Evolutionary conservation across 2,888 invertebrate genomes (phyloP), one percentile per base, ranked within the genome.

Genomic region (Drosophila subsilvestris): DNA sequence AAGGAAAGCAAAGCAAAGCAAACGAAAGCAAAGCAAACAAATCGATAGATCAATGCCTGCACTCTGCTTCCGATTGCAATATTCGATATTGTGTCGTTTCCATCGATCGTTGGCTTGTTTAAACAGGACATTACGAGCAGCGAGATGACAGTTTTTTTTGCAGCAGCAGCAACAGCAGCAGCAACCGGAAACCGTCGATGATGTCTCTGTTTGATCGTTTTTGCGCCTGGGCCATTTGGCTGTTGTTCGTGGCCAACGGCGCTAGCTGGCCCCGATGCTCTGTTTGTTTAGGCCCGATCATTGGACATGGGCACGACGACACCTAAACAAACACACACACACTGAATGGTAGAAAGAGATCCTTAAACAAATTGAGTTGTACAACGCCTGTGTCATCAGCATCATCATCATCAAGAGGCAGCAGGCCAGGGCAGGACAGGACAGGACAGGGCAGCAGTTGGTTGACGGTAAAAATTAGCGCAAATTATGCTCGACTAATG

Each of bases 401-500:
- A 32, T 32, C 32, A 12, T 3, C 32, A 32, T 32, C 37, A 14
- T 14, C 14, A 37, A 5, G 32, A 3, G 9, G 29, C 10, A 12
- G 27, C 20, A 65, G 54, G 63, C 43, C 71, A 76, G 57, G 32
- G 32, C 32, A 37, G 29, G 9, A 0, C n/a, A n/a, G 22, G 54
- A 63, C 43, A 48, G 9, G 29, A 8, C 27, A 27, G 29, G 29
- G 68, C 47, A 62, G 50, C 56, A 69, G 55, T 70, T 66, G 65
- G 56, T 44, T 55, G 58, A 58, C 42, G 66, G 51, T 63, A 81
- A 79, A 89, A 88, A 85, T 85, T 89, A 89, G 86, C 88, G 85
- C 88, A 89, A 88, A 85, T 85, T 86, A 85, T 82, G 86, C 88
- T 70, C 78, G 54, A 65, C 84, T 85, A 85, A 85, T 88, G 80